A percentile compares a stretch with the other conserved stretches of the same genome.
These are phyloP conservation scores for Thymelicus acteon DNA, from an alignment of 2,888 invertebrate genomes.

Conservation along the genomic window DNA sequence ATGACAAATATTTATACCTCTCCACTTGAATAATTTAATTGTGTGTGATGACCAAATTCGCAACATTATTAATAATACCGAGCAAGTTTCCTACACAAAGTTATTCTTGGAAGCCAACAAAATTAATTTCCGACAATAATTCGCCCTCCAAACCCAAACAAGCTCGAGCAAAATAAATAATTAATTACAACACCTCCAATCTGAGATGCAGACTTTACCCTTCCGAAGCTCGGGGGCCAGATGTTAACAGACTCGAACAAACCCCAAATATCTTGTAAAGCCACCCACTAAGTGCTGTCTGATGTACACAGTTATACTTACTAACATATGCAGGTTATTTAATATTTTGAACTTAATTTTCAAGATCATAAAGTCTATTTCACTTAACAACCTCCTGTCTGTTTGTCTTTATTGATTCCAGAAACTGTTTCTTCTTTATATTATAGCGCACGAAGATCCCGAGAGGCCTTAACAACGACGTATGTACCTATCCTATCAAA, in stretches of 20 bases:
- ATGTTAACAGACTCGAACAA: constrained; percentile 80
- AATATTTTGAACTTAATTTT: constrained; percentile 47
- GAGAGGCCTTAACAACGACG: constrained; percentile 48
- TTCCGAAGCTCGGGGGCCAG: constrained; percentile 77
- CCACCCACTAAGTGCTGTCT: constrained; percentile 71
- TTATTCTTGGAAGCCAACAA: constrained; percentile 32
- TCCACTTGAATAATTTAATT: not conserved
- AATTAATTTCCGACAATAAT: constrained; percentile 46
- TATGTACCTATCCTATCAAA: constrained; percentile 23
- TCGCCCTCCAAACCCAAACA: constrained; percentile 59
- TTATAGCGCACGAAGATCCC: constrained; percentile 73
- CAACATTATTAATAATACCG: not conserved
- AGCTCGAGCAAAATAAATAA: constrained; percentile 76
- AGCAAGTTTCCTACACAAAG: not conserved
- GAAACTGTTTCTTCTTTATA: constrained; percentile 75
- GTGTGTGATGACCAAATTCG: not conserved
- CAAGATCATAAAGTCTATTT: constrained; percentile 48
- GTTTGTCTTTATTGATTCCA: constrained; percentile 73
- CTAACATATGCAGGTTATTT: constrained; percentile 38
- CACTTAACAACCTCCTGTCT: constrained; percentile 47
- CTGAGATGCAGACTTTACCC: constrained; percentile 71
- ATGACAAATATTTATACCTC: too few relatives aligned
- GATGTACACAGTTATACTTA: constrained; percentile 53
- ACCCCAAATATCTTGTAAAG: constrained; percentile 82
- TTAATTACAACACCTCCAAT: constrained; percentile 79